These are phyloP conservation scores for Centruroides sculpturatus DNA, from an alignment of 1,140 invertebrate genomes.

Conservation along the genomic window DNA sequence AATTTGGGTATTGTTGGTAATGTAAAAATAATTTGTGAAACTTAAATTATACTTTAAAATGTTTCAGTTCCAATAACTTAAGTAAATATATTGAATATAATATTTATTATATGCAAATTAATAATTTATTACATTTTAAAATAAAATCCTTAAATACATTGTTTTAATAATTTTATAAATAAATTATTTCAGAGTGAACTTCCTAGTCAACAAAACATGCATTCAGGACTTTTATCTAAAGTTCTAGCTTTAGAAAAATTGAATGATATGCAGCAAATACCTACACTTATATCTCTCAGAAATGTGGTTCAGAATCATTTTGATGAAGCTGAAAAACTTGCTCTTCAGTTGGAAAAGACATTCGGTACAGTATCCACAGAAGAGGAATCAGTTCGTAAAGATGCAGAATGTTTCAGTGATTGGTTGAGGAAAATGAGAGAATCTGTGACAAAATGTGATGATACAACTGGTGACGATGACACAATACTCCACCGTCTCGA, in stretches of 20 bases:
- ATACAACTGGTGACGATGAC: constrained; percentile 69
- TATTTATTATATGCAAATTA: too few relatives aligned
- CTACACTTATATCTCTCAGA: constrained; percentile 50
- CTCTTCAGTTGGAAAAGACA: constrained; percentile 54
- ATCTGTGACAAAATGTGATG: constrained; percentile 75
- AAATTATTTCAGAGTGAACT: constrained; percentile 47
- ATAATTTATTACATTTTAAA: too few relatives aligned
- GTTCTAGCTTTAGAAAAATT: constrained; percentile 61
- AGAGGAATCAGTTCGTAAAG: constrained; percentile 54
- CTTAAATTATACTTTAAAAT: too few relatives aligned
- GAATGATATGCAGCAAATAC: constrained; percentile 52
- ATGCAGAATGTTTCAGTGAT: constrained; percentile 40
- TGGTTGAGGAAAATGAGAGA: constrained; percentile 38
- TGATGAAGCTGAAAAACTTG: constrained; percentile 50
- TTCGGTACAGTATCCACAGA: constrained; percentile 52
- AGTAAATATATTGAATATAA: too few relatives aligned
- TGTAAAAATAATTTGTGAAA: too few relatives aligned
- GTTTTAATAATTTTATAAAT: too few relatives aligned
- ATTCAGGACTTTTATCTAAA: constrained; percentile 59
- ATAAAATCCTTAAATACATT: too few relatives aligned
- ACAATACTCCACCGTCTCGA: constrained; percentile 64
- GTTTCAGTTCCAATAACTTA: too few relatives aligned
- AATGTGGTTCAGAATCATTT: constrained; percentile 62
- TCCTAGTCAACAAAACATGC: constrained; percentile 53
- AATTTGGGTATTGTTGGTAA: too few relatives aligned